Evolutionary conservation across 2,888 invertebrate genomes (phyloP), one percentile per base, ranked within the genome.

Genomic region (Phortica magna): DNA sequence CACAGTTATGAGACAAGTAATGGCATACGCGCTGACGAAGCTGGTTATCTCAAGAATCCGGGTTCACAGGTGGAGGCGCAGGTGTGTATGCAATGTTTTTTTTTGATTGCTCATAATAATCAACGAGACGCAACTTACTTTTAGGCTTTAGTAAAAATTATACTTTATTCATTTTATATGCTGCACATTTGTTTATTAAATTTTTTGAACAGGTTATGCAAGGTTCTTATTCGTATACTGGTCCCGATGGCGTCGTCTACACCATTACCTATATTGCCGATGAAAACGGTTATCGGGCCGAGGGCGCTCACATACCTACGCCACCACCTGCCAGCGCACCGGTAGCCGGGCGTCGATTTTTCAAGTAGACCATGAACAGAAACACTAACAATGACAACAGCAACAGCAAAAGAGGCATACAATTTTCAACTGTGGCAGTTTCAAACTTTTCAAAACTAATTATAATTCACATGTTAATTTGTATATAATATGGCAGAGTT

Each of bases 1-100:
- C 31, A 31, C 83, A 94, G 94, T 89, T 95, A 94, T 87, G 94
- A 94, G 91, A 94, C 94, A 6, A 94, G 93, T 80, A 95, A 95
- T 84, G 94, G 94, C 77, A 95, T 95, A 82, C 92, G 93, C 78
- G 94, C 93, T 43, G 93, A 94, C 84, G 94, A 95, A 91, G 92
- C 93, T 83, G 94, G 95, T 68, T 94, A 93, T 88, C 90, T 94
- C 76, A 94, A 94, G 89, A 94, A 94, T 88, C 93, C 93, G 48
- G 94, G 94, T 22, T 90, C 93, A 17, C 93, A 94, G 83, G 89
- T 93, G 75, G 94, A 94, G 87, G 93, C 93, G 73, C 94, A 94
- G 91, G 92, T 92, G 78, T 82, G 85, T 83, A 61, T 17, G 53
- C 59, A 61, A 22, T 3, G 22, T 22, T 22, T 61, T 61, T 22